These are phyloP conservation scores for Cyprinus carpio DNA, from an alignment of 2,113 vertebrate species.

Conservation along the genomic window DNA sequence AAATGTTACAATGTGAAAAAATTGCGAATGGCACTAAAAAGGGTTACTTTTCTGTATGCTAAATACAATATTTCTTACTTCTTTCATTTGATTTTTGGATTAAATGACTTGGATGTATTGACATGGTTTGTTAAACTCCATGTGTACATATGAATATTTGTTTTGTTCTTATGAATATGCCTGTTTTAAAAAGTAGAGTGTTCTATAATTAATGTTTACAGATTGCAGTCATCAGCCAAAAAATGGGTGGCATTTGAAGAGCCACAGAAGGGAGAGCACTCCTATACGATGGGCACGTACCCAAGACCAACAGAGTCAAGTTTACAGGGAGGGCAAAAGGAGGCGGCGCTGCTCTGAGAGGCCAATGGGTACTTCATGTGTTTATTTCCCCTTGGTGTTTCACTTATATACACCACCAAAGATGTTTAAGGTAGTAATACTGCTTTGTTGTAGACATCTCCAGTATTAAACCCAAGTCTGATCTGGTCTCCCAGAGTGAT, in stretches of 20 bases:
- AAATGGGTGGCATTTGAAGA: slow-evolving; percentile 41
- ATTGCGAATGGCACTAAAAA: no score
- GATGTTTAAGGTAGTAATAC: slow-evolving; percentile 40
- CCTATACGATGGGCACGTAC: slow-evolving; percentile 68
- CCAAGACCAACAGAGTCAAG: slow-evolving; percentile 64
- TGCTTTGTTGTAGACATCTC: background rate
- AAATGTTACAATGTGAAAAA: no score
- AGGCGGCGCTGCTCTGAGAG: slow-evolving; percentile 57
- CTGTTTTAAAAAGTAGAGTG: background rate
- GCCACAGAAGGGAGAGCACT: slow-evolving; percentile 68
- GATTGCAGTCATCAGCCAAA: slow-evolving; percentile 57
- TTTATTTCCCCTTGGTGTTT: background rate
- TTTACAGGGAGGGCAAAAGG: slow-evolving; percentile 72
- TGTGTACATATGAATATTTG: background rate
- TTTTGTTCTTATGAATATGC: background rate
- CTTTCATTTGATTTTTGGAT: no score
- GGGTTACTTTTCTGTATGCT: no score
- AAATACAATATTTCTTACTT: no score
- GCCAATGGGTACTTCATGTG: slow-evolving; percentile 23
- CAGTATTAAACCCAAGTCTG: background rate
- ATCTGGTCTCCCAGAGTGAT: slow-evolving; percentile 11
- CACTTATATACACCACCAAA: background rate
- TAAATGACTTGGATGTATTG: no score
- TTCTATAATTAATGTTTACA: slow-evolving; percentile 49
- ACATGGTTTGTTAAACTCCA: no score